phyloP scores from a whole-genome alignment of 2,888 invertebrate species.

The Spodoptera littoralis region DNA sequence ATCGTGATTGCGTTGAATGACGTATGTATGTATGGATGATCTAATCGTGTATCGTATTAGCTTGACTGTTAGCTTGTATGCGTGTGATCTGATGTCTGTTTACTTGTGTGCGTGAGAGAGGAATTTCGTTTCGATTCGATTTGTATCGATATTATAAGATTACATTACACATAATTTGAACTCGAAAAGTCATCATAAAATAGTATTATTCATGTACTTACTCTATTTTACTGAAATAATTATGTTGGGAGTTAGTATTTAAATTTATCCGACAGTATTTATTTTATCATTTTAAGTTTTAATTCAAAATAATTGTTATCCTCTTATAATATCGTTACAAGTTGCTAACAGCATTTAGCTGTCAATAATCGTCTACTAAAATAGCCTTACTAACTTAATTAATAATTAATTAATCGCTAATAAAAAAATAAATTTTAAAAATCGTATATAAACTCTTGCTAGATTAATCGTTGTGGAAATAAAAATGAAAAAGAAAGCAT shows the following conservation, averaged over 20 bases:
- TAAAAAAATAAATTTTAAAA: conserved; percentile 72
- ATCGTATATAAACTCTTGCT: conserved; percentile 79
- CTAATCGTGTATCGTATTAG: conserved; percentile 67
- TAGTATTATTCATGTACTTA: no score
- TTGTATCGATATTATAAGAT: conserved; percentile 72
- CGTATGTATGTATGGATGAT: conserved; percentile 66
- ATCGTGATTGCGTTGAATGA: conserved; percentile 68
- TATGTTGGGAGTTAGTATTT: no score
- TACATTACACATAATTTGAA: background rate
- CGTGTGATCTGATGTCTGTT: conserved; percentile 37
- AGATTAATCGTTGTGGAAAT: conserved; percentile 84
- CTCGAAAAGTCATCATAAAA: no score
- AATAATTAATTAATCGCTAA: conserved; percentile 77
- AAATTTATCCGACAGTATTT: background rate
- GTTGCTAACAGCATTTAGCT: conserved; percentile 63
- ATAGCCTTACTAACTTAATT: conserved; percentile 88
- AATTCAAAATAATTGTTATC: no score
- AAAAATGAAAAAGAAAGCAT: conserved; percentile 80
- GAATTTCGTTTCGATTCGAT: conserved; percentile 62
- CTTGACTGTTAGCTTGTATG: conserved; percentile 63
- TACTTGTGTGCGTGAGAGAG: conserved; percentile 54
- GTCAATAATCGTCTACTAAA: conserved; percentile 80
- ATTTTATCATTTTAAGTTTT: background rate
- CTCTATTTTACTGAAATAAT: no score
- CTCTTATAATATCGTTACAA: conserved; percentile 71